Base-by-base conservation (phyloP, 2,797 vertebrate genomes). In the Echeneis naucrates region DNA sequence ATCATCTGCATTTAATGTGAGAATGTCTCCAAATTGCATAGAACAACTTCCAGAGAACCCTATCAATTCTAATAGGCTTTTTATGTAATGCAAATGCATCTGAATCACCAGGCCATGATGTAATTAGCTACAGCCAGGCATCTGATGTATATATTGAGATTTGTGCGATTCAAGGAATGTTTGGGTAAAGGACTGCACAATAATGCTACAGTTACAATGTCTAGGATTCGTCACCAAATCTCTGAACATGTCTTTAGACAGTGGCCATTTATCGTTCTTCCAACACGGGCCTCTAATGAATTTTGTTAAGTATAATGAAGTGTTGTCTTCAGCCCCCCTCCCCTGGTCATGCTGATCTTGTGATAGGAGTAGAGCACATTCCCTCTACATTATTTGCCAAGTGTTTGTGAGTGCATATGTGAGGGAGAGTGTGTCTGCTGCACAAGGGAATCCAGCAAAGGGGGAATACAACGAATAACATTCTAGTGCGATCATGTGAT, bases 291-390 rank as follows among this genome's bases (percentile, higher is more conserved):
- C 62, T 5, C 53, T 55, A 62, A 72, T 75, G 80, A 75, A 74
- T 77, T 72, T 68, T 27, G 30, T 63, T 24, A 59, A 56, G 63
- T 48, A 68, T 55, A 77, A 82, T 60, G 27, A 70, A 72, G 77
- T 59, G 68, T 63, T 86, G 79, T 86, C 78, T 75, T 83, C 77
- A 61, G 44, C 55, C 72, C 38, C 42, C 33, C 52, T 50, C 47
- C 35, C 38, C 53, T 51, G 42, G 80, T 78, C 78, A 83, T 78
- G 80, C 73, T 68, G 72, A 79, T 89, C 81, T 89, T 87, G 83
- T 84, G 86, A 90, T 74, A 60, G 54, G 40, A 57, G 65, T 65
- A 84, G 85, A 86, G 77, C 73, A 82, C 81, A 90, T 84, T 92
- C 80, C 59, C 77, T 63, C 81, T 61, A 51, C 35, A 69, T 75